Evolutionary conservation across 2,888 invertebrate species (phyloP).

Genomic region (Cataglyphis rosenhaueri): DNA sequence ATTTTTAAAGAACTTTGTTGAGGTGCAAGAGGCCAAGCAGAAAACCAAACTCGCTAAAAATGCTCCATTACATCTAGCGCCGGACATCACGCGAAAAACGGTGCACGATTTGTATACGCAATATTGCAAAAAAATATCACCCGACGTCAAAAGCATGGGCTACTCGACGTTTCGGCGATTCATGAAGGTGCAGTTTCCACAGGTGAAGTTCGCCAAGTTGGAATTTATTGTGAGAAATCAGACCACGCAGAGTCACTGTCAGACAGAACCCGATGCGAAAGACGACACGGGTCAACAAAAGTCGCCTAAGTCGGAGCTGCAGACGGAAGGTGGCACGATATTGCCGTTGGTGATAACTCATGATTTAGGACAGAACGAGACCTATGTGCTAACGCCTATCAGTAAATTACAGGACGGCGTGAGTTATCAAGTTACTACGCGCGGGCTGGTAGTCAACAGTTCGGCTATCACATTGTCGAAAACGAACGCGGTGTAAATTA

Average conservation of each 20-base stretch:
- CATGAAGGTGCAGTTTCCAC: constrained; percentile 93
- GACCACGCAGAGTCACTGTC: constrained; percentile 62
- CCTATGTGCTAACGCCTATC: constrained; percentile 79
- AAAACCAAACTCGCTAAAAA: constrained; percentile 86
- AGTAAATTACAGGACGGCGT: constrained; percentile 76
- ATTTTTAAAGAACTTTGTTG: constrained; percentile 91
- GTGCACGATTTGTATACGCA: constrained; percentile 91
- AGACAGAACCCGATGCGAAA: constrained; percentile 65
- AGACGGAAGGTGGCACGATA: constrained; percentile 67
- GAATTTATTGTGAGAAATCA: constrained; percentile 83
- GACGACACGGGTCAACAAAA: constrained; percentile 56
- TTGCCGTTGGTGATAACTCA: constrained; percentile 79
- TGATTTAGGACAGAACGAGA: constrained; percentile 72
- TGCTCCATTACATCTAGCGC: constrained; percentile 86
- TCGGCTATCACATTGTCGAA: constrained; percentile 55
- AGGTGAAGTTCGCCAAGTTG: constrained; percentile 89
- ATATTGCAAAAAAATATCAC: constrained; percentile 90
- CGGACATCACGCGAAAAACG: constrained; percentile 89
- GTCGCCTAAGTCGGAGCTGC: constrained; percentile 61
- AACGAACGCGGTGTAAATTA: constrained; percentile 54
- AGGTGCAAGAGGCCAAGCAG: constrained; percentile 88
- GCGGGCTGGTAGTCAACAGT: constrained; percentile 75
- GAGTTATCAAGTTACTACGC: constrained; percentile 77
- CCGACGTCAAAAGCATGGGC: constrained; percentile 91
- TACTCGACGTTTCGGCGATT: constrained; percentile 93